These are phyloP conservation scores for Gymnocheta viridis DNA, from an alignment of 2,888 invertebrate genomes.

Conservation along the genomic window DNA sequence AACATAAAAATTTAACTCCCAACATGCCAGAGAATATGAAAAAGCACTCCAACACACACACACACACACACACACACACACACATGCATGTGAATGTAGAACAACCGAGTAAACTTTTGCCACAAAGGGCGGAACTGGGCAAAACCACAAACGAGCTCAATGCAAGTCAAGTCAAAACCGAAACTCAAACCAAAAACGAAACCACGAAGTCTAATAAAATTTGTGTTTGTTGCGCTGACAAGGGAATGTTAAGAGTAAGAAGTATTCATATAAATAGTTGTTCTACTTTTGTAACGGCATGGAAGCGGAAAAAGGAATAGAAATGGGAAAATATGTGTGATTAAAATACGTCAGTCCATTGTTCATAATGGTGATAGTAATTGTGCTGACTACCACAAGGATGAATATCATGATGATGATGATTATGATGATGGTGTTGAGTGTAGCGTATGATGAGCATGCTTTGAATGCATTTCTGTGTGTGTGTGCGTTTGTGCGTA, in stretches of 20 bases:
- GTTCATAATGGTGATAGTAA: slow-evolving; percentile 33
- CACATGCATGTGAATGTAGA: not conserved
- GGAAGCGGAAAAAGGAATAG: not conserved
- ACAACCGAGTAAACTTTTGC: not conserved
- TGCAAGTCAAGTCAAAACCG: slow-evolving; percentile 27
- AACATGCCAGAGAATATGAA: not conserved
- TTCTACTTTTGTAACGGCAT: not conserved
- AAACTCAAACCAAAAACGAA: slow-evolving; percentile 34
- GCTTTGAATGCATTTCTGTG: not conserved
- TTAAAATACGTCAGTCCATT: slow-evolving; percentile 8
- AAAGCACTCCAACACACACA: not conserved
- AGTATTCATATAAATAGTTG: slow-evolving; percentile 7
- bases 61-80: not conserved
- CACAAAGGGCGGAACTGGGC: slow-evolving; percentile 8
- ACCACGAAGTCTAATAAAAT: slow-evolving; percentile 55
- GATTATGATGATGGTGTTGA: not conserved
- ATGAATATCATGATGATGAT: not conserved
- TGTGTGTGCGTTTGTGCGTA: not conserved
- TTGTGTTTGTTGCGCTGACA: slow-evolving; percentile 29
- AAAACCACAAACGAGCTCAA: slow-evolving; percentile 30
- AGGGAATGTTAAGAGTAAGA: not conserved
- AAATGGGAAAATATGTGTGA: slow-evolving; percentile 16
- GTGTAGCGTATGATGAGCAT: not conserved
- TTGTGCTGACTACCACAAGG: not conserved
- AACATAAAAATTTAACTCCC: slow-evolving; percentile 31